Evolutionary conservation across 1,140 invertebrate genomes (phyloP).

Genomic region (Prorops nasuta): DNA sequence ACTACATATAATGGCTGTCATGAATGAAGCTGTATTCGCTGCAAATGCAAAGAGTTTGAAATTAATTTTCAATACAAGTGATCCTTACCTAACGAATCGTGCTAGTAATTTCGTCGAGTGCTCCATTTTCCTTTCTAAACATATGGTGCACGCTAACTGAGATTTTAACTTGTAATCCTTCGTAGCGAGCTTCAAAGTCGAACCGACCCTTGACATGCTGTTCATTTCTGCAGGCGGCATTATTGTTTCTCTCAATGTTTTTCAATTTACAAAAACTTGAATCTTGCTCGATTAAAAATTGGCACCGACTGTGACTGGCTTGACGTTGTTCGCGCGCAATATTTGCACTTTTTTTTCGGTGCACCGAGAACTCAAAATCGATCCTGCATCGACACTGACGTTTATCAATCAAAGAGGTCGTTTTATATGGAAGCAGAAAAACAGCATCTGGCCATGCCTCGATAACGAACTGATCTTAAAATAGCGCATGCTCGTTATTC

Average conservation of each 20-base stretch:
- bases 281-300: no score
- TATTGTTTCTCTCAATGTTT: constrained; percentile 5
- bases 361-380: no score
- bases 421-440: background rate
- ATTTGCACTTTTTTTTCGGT: no score
- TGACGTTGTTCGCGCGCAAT: no score
- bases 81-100: constrained; percentile 40
- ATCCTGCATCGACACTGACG: no score
- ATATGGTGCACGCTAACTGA: constrained; percentile 25
- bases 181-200: background rate
- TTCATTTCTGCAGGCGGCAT: constrained; percentile 10
- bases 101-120: constrained; percentile 15
- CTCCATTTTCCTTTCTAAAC: constrained; percentile 24
- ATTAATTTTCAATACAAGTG: no score
- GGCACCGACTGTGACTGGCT: no score
- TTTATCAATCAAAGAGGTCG: no score
- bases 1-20: constrained; percentile 58
- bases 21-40: constrained; percentile 58
- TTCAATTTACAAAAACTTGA: background rate
- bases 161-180: constrained; percentile 23
- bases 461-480: background rate
- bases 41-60: constrained; percentile 37
- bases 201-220: background rate
- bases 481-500: background rate
- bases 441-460: background rate